Percentiles rank a stretch among this genome's conserved stretches.
These are phyloP conservation scores for Mnemiopsis leidyi DNA, from an alignment of 37 sponge, comb jelly and placozoan genomes.

Conservation along the genomic window DNA sequence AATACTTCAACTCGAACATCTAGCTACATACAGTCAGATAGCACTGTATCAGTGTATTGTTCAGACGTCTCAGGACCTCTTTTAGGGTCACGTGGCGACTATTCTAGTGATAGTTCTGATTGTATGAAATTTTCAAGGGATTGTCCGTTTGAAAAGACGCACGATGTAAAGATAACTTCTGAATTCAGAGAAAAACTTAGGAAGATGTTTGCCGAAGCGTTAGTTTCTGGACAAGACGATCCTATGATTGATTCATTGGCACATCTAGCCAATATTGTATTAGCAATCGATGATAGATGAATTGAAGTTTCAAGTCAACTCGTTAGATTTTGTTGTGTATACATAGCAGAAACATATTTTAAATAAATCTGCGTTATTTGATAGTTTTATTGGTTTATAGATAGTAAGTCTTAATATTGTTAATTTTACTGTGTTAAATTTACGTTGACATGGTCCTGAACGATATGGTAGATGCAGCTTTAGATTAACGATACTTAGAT, in stretches of 20 bases:
- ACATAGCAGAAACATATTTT: too few relatives aligned
- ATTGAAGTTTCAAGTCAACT: too few relatives aligned
- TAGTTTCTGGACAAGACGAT: not conserved
- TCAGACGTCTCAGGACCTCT: not conserved
- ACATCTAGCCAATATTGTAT: not conserved
- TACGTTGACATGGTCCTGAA: too few relatives aligned
- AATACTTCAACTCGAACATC: not conserved
- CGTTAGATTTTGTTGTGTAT: too few relatives aligned
- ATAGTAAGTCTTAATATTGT: too few relatives aligned
- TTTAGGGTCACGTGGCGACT: not conserved
- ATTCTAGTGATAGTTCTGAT: not conserved
- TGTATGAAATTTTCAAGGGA: not conserved
- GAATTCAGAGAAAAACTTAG: conserved; percentile 41
- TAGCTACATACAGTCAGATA: not conserved
- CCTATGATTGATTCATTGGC: not conserved
- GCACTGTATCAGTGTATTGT: not conserved
- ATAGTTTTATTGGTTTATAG: too few relatives aligned
- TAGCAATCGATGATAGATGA: not conserved
- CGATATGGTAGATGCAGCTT: too few relatives aligned
- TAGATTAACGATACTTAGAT: too few relatives aligned
- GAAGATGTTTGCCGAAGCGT: conserved; percentile 12
- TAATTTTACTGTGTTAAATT: too few relatives aligned
- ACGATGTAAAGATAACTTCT: not conserved
- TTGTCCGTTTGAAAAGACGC: not conserved
- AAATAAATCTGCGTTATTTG: too few relatives aligned